Evolutionary conservation across 2,797 vertebrate genomes (phyloP), one percentile per base, ranked within the genome.

Genomic region (Morelia viridis): DNA sequence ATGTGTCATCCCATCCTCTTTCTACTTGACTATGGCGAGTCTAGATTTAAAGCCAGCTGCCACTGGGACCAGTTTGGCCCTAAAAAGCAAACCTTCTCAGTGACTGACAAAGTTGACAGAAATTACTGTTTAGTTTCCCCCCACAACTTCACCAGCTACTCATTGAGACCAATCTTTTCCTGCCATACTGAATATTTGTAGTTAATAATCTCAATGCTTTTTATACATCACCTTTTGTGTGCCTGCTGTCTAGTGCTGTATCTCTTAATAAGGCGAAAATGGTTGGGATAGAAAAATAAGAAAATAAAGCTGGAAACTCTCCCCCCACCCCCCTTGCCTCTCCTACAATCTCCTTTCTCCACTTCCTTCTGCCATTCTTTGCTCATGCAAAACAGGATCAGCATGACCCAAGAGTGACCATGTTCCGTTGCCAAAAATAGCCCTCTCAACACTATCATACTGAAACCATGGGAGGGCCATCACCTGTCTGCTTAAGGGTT

Each of bases 141-240:
- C 11, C 26, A 17, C 0, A 50, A 65, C 3, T 65, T n/a, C 28
- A n/a, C 11, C 64, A 68, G 13, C 28, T 65, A 65, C 11, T 65
- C 24, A 92, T 46, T 2, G 19, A 93, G 41, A 15, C 46, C 53
- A 92, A 91, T 90, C 31, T 19, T 68, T 71, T 94, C 56, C 8
- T 91, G 41, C 83, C 35, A 4, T 71, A 62, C 92, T 90, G 11
- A 90, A 71, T 68, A 71, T 87, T 84, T 88, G 87, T 87, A 80
- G 12, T 31, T 68, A 68, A 68, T 15, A 31, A 68, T 22, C 31
- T 17, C 61, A 65, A 0, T 8, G 31, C 62, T 28, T 62, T 41
- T 53, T 35, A 1, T 89, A 46, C 80, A 4, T 61, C 17, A 28
- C 85, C n/a, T 85, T 61, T 93, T 57, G 85, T n/a, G 35, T 17